phyloP scores from a whole-genome alignment of 30 jellyfish, hydroid and myxozoan genomes.

The Aurelia sp. region DNA sequence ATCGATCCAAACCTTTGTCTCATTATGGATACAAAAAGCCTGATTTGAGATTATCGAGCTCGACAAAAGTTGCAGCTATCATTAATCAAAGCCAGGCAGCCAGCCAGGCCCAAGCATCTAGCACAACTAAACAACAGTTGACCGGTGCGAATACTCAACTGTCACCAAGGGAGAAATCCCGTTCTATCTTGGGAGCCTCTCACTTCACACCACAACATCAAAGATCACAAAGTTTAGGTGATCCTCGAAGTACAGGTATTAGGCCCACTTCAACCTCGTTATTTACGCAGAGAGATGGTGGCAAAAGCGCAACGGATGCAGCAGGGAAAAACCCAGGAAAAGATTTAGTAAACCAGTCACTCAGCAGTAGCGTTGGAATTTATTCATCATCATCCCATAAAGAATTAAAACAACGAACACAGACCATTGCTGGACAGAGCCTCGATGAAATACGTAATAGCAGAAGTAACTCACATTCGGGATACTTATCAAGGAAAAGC shows the following conservation, averaged over 20 bases:
- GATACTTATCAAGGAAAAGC: slow-evolving; percentile 19
- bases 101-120: slow-evolving; percentile 49
- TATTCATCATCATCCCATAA: slow-evolving; percentile 15
- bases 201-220: slow-evolving; percentile 43
- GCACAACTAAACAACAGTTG: slow-evolving; percentile 61
- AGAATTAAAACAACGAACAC: neutral
- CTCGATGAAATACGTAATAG: slow-evolving; percentile 19
- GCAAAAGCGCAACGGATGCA: slow-evolving; percentile 29
- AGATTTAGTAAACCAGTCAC: slow-evolving; percentile 23
- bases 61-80: slow-evolving; percentile 62
- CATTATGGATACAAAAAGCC: slow-evolving; percentile 19
- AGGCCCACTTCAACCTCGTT: slow-evolving; percentile 14
- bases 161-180: slow-evolving; percentile 70
- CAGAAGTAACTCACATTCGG: slow-evolving; percentile 7
- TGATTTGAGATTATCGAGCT: slow-evolving; percentile 48
- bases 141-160: slow-evolving; percentile 64
- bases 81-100: slow-evolving; percentile 44
- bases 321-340: slow-evolving; percentile 66
- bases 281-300: slow-evolving; percentile 19
- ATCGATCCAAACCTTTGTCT: slow-evolving; percentile 23
- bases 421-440: neutral
- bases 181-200: slow-evolving; percentile 54
- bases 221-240: slow-evolving; percentile 49
- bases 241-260: neutral
- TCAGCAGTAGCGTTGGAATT: slow-evolving; percentile 26